Percentiles rank a stretch among this genome's conserved stretches.
phyloP scores from a whole-genome alignment of 2,797 vertebrate genomes.

The Hydrocynus forskahlii region DNA sequence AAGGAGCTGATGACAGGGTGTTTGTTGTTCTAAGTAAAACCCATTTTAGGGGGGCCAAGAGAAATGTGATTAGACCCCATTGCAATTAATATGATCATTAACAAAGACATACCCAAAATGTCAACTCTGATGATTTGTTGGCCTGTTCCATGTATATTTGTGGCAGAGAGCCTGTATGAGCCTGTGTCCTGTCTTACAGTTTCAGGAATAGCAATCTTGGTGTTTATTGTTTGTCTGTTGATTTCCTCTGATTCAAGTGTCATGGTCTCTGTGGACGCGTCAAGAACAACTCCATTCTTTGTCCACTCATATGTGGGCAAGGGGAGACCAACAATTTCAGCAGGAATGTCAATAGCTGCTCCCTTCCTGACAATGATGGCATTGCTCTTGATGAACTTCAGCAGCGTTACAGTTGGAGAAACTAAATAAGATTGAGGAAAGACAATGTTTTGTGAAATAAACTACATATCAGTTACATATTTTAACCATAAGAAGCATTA shows the following conservation, averaged over 20 bases:
- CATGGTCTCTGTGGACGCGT: constrained; percentile 82
- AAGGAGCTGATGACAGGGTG: too few species aligned
- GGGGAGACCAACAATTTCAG: constrained; percentile 92
- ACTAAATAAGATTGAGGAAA: constrained; percentile 71
- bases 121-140: constrained; percentile 71
- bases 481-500: not conserved
- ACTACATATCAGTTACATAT: not conserved
- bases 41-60: not conserved
- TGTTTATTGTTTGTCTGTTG: constrained; percentile 84
- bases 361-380: constrained; percentile 89
- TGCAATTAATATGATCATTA: not conserved
- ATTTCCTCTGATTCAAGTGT: constrained; percentile 89
- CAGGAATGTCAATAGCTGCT: constrained; percentile 88
- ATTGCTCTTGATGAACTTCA: constrained; percentile 88
- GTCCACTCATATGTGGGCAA: constrained; percentile 89
- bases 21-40: too few species aligned
- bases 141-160: constrained; percentile 87
- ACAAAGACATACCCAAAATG: constrained; percentile 70
- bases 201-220: constrained; percentile 85
- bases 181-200: constrained; percentile 87
- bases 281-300: constrained; percentile 74
- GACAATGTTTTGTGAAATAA: not conserved
- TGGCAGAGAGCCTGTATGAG: constrained; percentile 87
- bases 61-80: not conserved
- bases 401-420: constrained; percentile 85